phyloP scores from a whole-genome alignment of 2,113 vertebrate species.

The Phaethornis superciliosus region DNA sequence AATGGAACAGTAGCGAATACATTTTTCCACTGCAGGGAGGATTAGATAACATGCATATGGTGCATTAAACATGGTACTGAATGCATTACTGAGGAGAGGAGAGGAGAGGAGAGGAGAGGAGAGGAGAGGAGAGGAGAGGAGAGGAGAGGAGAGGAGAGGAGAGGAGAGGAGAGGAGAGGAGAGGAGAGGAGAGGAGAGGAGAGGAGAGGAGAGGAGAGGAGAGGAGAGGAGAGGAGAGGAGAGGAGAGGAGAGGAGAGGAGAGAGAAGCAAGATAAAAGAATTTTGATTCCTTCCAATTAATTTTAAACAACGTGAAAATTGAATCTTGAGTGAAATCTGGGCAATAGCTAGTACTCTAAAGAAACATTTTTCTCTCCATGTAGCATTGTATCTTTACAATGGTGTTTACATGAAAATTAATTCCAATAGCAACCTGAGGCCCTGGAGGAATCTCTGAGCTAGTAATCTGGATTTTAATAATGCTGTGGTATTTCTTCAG shows the following conservation, averaged over 20 bases:
- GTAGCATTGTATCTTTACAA: neutral
- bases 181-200: neutral
- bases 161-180: too few species aligned
- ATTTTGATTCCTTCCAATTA: neutral
- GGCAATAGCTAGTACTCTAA: neutral
- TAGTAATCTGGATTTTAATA: conserved; percentile 65
- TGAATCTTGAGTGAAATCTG: neutral
- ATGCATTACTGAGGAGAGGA: too few species aligned
- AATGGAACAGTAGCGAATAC: neutral
- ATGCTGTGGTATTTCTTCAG: conserved; percentile 58
- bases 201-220: neutral
- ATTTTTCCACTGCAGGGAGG: neutral
- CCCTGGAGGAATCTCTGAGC: conserved; percentile 41
- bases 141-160: too few species aligned
- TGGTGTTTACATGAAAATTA: conserved; percentile 62
- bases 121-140: neutral
- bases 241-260: neutral
- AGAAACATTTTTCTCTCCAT: neutral
- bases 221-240: neutral
- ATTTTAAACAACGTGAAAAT: neutral
- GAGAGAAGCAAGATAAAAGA: too few species aligned
- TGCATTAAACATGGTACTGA: neutral
- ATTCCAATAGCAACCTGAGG: conserved; percentile 59
- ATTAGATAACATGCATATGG: neutral
- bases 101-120: too few species aligned